phyloP scores from a whole-genome alignment of 2,113 vertebrate genomes.

The Erythrolamprus reginae region DNA sequence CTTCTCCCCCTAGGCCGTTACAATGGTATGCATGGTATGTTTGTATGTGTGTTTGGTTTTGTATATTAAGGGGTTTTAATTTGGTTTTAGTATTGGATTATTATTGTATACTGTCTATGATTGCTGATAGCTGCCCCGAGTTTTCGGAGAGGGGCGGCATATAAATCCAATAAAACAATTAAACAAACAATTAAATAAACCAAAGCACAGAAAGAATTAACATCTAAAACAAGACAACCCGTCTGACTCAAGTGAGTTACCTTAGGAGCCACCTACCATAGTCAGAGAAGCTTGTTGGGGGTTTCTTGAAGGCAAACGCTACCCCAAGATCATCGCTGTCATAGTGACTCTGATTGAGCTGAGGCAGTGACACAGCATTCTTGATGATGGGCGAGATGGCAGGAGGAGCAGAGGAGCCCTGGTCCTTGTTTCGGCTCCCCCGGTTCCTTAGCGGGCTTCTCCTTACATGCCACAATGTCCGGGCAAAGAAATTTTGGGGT shows the following conservation, averaged over 20 bases:
- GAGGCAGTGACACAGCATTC: slow-evolving; percentile 88
- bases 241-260: background rate
- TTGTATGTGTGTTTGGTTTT: too few relatives aligned
- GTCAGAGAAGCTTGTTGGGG: slow-evolving; percentile 71
- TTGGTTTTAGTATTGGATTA: too few relatives aligned
- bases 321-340: slow-evolving; percentile 61
- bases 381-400: slow-evolving; percentile 92
- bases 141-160: too few relatives aligned
- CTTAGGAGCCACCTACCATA: slow-evolving; percentile 76
- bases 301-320: slow-evolving; percentile 72
- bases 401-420: slow-evolving; percentile 73
- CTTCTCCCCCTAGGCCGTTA: too few relatives aligned
- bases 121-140: too few relatives aligned
- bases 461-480: slow-evolving; percentile 80
- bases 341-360: slow-evolving; percentile 74
- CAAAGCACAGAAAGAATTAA: background rate
- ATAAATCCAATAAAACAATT: too few relatives aligned
- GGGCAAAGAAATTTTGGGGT: slow-evolving; percentile 76
- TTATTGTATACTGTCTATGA: too few relatives aligned
- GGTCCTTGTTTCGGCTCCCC: slow-evolving; percentile 54
- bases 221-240: background rate
- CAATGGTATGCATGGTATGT: too few relatives aligned
- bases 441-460: slow-evolving; percentile 62
- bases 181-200: too few relatives aligned
- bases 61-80: too few relatives aligned